These are phyloP conservation scores for Alethe diademata DNA, from an alignment of 2,113 vertebrate genomes.

Conservation along the genomic window DNA sequence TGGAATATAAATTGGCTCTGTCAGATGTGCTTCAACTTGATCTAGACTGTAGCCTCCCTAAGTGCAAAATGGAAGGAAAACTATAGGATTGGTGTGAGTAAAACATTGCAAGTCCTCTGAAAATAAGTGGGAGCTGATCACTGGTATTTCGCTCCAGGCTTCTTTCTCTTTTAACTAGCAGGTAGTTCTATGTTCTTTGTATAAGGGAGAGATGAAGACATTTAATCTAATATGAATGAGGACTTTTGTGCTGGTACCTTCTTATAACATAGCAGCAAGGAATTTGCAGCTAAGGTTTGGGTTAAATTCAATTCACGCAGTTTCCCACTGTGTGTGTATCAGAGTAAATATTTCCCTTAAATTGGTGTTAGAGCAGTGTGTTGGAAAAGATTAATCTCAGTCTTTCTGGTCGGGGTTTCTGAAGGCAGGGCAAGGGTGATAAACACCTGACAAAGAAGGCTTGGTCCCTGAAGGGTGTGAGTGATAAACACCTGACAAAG, in stretches of 20 bases:
- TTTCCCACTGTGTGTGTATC: not conserved
- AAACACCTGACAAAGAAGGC: fast-evolving
- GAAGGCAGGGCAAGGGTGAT: not conserved
- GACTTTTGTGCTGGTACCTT: not conserved
- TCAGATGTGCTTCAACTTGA: not conserved
- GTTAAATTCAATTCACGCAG: fast-evolving
- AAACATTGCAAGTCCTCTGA: not conserved
- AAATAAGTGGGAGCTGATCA: not conserved
- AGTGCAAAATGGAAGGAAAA: not conserved
- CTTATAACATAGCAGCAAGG: not conserved
- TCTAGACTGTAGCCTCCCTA: not conserved
- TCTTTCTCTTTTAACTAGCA: not conserved
- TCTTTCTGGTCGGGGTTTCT: not conserved
- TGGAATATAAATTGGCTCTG: not conserved
- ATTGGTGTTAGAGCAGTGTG: not conserved
- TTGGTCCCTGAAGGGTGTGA: not conserved
- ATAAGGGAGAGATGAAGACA: not conserved
- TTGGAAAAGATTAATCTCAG: not conserved
- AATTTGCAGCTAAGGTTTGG: not conserved
- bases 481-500: not conserved
- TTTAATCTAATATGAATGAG: not conserved
- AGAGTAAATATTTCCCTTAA: not conserved
- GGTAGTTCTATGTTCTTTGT: not conserved
- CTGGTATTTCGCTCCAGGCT: not conserved
- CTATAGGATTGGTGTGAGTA: not conserved